Conservation (phyloP, 2,113 vertebrate genomes). For the Mellivora capensis region DNA sequence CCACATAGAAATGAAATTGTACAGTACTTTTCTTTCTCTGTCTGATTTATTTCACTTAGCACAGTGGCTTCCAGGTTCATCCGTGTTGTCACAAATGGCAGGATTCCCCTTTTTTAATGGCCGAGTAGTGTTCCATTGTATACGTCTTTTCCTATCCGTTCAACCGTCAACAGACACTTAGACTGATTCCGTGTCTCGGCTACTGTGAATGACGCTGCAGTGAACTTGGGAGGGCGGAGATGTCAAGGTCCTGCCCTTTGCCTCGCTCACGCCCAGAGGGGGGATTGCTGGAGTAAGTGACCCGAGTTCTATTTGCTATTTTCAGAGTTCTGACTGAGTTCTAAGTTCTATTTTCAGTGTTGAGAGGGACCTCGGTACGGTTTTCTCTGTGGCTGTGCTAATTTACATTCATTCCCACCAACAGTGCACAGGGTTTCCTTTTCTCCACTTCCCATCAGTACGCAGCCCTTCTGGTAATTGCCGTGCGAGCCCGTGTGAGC, state of each 20-base stretch:
- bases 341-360: neutral
- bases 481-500: neutral
- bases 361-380: neutral
- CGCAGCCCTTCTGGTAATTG: neutral
- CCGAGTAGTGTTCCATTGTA: neutral
- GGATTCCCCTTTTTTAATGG: neutral
- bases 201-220: neutral
- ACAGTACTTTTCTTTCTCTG: neutral
- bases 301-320: rapidly evolving
- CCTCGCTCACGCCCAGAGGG: neutral
- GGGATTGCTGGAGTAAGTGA: neutral
- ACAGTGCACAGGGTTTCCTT: rapidly evolving
- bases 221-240: neutral
- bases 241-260: neutral
- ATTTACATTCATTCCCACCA: neutral
- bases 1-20: neutral
- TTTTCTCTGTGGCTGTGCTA: rapidly evolving
- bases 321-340: too few relatives aligned
- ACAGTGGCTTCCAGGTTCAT: neutral
- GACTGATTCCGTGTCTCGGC: neutral
- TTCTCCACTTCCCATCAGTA: rapidly evolving
- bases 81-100: neutral
- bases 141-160: neutral
- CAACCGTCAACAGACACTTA: neutral
- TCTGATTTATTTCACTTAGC: neutral